Evolutionary conservation across 2,113 vertebrate species (phyloP), one percentile per base, ranked within the genome.

Genomic region (Zosterops pallidus): DNA sequence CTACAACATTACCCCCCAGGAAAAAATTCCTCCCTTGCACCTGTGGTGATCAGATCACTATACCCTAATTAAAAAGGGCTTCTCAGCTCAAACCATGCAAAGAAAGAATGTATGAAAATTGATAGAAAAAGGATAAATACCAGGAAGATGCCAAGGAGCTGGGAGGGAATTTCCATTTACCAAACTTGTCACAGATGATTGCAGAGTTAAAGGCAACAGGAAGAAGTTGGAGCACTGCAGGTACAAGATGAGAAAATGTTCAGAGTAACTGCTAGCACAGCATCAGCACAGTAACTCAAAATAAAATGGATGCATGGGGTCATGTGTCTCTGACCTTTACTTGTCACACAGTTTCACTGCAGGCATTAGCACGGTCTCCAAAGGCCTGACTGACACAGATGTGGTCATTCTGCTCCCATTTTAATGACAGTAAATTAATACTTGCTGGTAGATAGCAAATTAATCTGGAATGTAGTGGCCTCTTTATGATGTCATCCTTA

Each of bases 61-160:
- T 31, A 87, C 57, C 86, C 68, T 93, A 94, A 93, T 92, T 95
- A 83, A 94, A 94, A 93, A 86, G 56, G 49, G 56, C 44, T 90
- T 90, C 75, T 96, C 56, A 17, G 69, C 37, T 84, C 86, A 95
- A 97, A 70, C 47, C 18, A 17, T 62, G 39, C 49, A 72, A 92
- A 84, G 72, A 94, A 97, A 83, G 77, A 97, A 97, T 91, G 82
- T 86, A 94, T 89, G 87, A 96, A 97, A 97, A 93, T 80, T 92
- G 84, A 76, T 65, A 96, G 83, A 42, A 95, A 96, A 94, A 52
- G 22, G 25, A 78, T 87, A 75, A 76, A 90, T 86, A 92, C 12
- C 29, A 80, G 25, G 89, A 89, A 95, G 89, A 89, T 83, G 25
- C 55, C 97, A 91, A 97, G 88, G 95, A 95, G 35, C 69, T 96